These are phyloP conservation scores for Napeogenes sylphis DNA, from an alignment of 2,888 invertebrate species.

Conservation along the genomic window DNA sequence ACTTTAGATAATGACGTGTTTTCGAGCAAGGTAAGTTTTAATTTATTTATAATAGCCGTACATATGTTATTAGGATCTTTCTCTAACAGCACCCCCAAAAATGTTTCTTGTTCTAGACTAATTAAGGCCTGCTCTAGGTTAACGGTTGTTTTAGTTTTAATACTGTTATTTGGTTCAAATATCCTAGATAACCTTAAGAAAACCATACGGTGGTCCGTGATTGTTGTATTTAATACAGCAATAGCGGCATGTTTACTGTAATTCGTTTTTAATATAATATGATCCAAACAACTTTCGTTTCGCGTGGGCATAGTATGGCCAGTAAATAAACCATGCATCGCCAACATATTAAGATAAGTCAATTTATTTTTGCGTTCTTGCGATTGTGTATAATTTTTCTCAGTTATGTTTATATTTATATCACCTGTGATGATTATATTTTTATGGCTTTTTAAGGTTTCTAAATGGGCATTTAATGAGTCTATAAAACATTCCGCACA, in stretches of 20 bases:
- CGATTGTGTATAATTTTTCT: constrained; percentile 16
- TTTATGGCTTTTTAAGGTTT: constrained; percentile 14
- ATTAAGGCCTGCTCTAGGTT: too few species aligned
- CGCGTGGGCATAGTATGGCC: constrained; percentile 16
- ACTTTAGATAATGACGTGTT: too few species aligned
- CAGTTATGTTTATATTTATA: constrained; percentile 33
- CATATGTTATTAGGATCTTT: too few species aligned
- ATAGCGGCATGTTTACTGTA: constrained; percentile 4
- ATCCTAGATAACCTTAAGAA: constrained; percentile 1
- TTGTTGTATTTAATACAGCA: constrained; percentile 5
- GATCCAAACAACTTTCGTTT: constrained; percentile 30
- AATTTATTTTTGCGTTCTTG: constrained; percentile 28
- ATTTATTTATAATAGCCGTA: too few species aligned
- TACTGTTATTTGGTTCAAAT: not conserved
- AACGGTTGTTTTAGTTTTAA: not conserved
- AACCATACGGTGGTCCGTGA: constrained; percentile 9
- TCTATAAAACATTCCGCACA: constrained; percentile 28
- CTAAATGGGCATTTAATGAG: constrained; percentile 25
- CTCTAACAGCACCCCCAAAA: too few species aligned
- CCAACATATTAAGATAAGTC: constrained; percentile 29
- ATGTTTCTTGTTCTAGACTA: too few species aligned
- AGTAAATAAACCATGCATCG: constrained; percentile 29
- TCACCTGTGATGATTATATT: constrained; percentile 32
- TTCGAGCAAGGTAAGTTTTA: too few species aligned
- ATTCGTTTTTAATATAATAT: constrained; percentile 26